Conservation (phyloP, 1,140 invertebrate genomes). For the Microplitis mediator region DNA sequence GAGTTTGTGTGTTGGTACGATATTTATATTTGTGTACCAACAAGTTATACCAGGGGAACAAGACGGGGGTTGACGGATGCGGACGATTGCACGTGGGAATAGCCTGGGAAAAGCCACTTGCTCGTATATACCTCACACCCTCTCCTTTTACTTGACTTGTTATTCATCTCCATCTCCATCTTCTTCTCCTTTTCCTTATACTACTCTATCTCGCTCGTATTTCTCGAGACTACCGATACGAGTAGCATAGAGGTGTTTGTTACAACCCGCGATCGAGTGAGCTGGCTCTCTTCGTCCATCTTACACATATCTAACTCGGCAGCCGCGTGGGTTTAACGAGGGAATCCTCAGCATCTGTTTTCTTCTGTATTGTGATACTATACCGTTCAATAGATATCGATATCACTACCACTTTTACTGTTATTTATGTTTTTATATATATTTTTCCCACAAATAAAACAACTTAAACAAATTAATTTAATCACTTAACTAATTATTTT, state of each 20-base stretch:
- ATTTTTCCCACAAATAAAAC: no score
- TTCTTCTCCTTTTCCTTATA: no score
- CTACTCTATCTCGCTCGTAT: not conserved
- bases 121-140: slow-evolving; percentile 13
- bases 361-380: not conserved
- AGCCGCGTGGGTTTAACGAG: slow-evolving; percentile 14
- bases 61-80: slow-evolving; percentile 23
- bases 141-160: slow-evolving; percentile 6
- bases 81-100: slow-evolving; percentile 35
- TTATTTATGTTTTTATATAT: no score
- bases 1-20: slow-evolving; percentile 10
- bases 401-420: no score
- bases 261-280: not conserved
- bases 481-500: no score
- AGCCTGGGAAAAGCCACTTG: slow-evolving; percentile 18
- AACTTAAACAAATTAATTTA: no score
- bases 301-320: not conserved
- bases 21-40: slow-evolving; percentile 44
- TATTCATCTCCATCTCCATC: slow-evolving; percentile 8
- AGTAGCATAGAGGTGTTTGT: slow-evolving; percentile 10
- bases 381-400: no score
- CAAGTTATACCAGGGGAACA: not conserved
- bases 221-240: slow-evolving; percentile 16
- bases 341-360: not conserved
- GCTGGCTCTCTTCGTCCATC: no score